Evolutionary conservation across 2,113 vertebrate genomes (phyloP).

Genomic region (Silurus meridionalis): DNA sequence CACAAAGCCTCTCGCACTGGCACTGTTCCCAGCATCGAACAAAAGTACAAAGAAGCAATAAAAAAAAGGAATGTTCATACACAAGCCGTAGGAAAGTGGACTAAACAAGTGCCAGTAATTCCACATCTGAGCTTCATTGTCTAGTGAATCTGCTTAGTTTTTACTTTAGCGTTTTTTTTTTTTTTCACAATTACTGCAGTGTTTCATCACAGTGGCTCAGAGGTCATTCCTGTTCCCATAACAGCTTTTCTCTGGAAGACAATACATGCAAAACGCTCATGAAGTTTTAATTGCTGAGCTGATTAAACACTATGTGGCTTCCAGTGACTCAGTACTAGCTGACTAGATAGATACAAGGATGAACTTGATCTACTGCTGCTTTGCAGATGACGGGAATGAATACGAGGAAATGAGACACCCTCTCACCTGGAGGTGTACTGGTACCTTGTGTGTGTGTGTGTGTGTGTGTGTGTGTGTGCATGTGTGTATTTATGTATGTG

Average conservation of each 20-base stretch:
- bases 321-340: constrained; percentile 29
- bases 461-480: constrained; percentile 23
- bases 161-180: neutral
- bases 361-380: constrained; percentile 51
- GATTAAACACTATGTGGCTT: constrained; percentile 49
- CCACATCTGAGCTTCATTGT: constrained; percentile 21
- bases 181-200: neutral
- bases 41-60: constrained; percentile 1
- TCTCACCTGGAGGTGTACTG: constrained; percentile 22
- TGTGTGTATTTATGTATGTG: constrained; percentile 21
- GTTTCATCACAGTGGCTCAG: constrained; percentile 13
- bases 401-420: constrained; percentile 39
- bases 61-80: constrained; percentile 19
- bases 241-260: constrained; percentile 36
- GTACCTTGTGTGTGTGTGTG: constrained; percentile 26
- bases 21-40: constrained; percentile 11
- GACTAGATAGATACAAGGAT: constrained; percentile 29
- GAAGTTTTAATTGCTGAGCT: constrained; percentile 63
- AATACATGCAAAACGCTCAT: constrained; percentile 55
- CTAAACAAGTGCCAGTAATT: constrained; percentile 5
- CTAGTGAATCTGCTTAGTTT: neutral
- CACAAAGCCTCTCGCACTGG: neutral
- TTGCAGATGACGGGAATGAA: constrained; percentile 38
- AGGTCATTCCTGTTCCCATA: constrained; percentile 10
- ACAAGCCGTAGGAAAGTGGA: neutral